Base-by-base conservation (phyloP, 2,113 vertebrate species). In the Rhinogobius similis region DNA sequence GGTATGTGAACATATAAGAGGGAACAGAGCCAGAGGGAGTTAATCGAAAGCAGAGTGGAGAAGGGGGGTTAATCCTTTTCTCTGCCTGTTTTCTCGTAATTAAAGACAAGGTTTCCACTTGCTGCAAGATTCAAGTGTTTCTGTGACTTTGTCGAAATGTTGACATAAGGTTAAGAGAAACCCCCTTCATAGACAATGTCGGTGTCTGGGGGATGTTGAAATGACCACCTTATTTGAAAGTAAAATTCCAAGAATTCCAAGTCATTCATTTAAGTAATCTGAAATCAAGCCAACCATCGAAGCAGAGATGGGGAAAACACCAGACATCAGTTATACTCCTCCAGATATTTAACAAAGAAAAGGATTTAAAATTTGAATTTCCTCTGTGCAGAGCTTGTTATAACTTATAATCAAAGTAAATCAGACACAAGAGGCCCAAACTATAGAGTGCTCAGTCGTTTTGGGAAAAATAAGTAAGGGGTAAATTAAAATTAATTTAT, bases 161-260 rank as follows among this genome's bases (percentile, higher is more conserved):
- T 58, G 1, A 58, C 64, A 65, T 16, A 44, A 62, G 44, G 32
- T 46, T 12, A 18, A 36, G 24, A 4, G 12, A 44, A 5, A 4
- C 81, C 68, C 59, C 72, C 68, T 64, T 75, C 71, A 27, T 70
- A 70, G 46, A 80, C 44, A 72, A 66, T 23, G 27, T 75, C 59
- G 24, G 38, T 62, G 58, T 75, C 81, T 84, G 68, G 39, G 26
- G 38, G 76, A 73, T 46, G 76, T 67, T 72, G 78, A 90, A 89
- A 55, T 26, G 67, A 84, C 73, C 71, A 82, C 73, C 82, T 86
- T 92, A 83, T 92, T 85, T 88, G 82, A 90, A 86, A 83, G 67
- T 76, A 67, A 85, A 81, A 94, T 93, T 91, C 92, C 91, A 89
- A 85, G 91, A 92, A 94, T 94, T 91, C 90, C 90, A 87, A 70